These are phyloP conservation scores for Trachymyrmex septentrionalis DNA, from an alignment of 1,140 invertebrate genomes.

Conservation along the genomic window DNA sequence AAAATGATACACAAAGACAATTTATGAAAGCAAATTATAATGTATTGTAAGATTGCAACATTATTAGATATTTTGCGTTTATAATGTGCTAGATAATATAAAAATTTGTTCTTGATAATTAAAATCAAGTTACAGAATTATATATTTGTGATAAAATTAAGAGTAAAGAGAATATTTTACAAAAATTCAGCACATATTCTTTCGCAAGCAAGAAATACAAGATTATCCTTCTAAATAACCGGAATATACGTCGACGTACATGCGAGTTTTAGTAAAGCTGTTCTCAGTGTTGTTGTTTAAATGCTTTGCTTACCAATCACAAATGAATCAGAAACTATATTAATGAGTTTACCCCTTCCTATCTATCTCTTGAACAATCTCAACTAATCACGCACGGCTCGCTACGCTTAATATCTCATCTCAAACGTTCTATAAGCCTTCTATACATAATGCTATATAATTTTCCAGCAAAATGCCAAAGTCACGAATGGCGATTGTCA, in stretches of 20 bases:
- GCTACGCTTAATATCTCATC: neutral
- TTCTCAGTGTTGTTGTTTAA: neutral
- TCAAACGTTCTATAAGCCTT: neutral
- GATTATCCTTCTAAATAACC: neutral
- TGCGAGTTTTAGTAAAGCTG: neutral
- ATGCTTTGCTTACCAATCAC: neutral
- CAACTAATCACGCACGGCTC: neutral
- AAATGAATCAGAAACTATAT: neutral
- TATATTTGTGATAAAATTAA: neutral
- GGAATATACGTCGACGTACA: neutral
- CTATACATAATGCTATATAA: conserved; percentile 13
- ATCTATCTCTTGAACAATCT: conserved; percentile 13
- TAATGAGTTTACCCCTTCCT: neutral
- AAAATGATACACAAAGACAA: neutral
- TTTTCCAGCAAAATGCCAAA: conserved; percentile 23
- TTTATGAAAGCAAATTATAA: neutral
- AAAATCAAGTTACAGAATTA: neutral
- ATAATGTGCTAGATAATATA: neutral
- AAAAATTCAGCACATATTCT: neutral
- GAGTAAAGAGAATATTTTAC: neutral
- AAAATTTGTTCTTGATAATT: neutral
- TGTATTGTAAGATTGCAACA: neutral
- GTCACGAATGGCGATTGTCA: conserved; percentile 54
- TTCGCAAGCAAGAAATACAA: neutral
- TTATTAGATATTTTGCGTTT: neutral